Evolutionary conservation across 2,888 invertebrate genomes (phyloP), one percentile per base, ranked within the genome.

Genomic region (Habrosyne pyritoides): DNA sequence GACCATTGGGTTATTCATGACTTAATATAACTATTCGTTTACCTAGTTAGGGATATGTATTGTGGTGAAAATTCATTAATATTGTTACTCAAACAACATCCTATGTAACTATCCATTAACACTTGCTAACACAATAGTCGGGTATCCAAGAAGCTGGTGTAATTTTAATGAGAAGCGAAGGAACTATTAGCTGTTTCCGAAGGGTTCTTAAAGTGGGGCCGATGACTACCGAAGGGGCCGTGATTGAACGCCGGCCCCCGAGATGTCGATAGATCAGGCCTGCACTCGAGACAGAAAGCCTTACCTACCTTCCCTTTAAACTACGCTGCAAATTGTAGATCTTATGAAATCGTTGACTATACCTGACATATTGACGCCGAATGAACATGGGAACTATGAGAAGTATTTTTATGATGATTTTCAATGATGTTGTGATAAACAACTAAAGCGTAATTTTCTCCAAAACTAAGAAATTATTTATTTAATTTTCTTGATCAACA

Each of bases 211-310:
- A 69, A 80, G 79, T 61, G 72, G 73, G 75, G 76, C 66, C 76
- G 69, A 61, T 75, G 79, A 76, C 82, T 79, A 67, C 18, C 54
- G 66, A 63, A 80, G 81, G 56, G 77, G 68, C 56, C 69, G 74
- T 73, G 73, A 77, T 74, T 66, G 79, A 74, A 64, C 69, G 69
- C 58, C 58, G 57, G 69, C 63, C 65, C 67, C 64, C 51, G 67
- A 74, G 81, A 79, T 75, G 71, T 66, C 72, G 81, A 81, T 81
- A 81, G 74, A 71, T 75, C 81, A 82, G 74, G 75, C 68, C 63
- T 63, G 52, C 61, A 42, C n/a, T 67, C 56, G 59, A 68, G 57
- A 33, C 57, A 61, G 24, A 48, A 61, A n/a, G 3, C 33, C 33
- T 30, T 30, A 30, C 30, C 30, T 62, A 61, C 64, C 59, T 50